Percentiles rank a stretch among this genome's conserved stretches.
These are phyloP conservation scores for Pipra filicauda DNA, from an alignment of 2,113 vertebrate genomes.

Conservation along the genomic window DNA sequence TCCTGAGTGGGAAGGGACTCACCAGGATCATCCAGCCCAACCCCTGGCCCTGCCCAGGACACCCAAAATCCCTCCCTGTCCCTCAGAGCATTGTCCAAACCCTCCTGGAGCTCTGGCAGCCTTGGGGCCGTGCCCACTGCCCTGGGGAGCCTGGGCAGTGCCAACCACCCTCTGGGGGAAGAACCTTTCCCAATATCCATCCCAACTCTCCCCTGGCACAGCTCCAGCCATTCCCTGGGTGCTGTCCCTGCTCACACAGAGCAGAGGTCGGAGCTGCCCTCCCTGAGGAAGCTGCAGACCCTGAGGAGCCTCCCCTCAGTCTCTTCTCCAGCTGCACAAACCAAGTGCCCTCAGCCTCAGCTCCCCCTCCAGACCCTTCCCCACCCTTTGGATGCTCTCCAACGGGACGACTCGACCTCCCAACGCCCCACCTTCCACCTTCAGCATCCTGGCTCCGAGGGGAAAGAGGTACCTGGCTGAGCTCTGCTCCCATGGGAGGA, in stretches of 20 bases:
- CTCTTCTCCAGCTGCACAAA: not conserved
- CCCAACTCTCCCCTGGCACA: not conserved
- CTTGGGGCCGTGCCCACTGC: not conserved
- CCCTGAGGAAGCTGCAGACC: not conserved
- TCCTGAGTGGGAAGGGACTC: not conserved
- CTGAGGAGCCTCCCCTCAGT: not conserved
- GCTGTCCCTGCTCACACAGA: not conserved
- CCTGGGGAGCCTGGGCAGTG: not conserved
- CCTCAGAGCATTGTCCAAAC: not conserved
- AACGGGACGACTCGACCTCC: not conserved
- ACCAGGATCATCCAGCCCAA: not conserved
- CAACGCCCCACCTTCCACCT: not conserved
- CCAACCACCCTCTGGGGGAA: not conserved
- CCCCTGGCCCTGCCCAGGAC: not conserved
- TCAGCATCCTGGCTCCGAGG: not conserved
- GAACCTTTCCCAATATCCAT: not conserved
- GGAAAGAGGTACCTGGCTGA: not conserved
- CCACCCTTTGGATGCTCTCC: not conserved
- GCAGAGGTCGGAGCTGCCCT: not conserved
- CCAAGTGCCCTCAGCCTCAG: not conserved
- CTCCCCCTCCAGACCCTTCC: not conserved
- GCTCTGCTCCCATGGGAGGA: not conserved
- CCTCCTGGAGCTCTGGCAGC: not conserved
- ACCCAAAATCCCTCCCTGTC: not conserved
- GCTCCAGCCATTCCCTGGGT: not conserved